Percentiles rank a stretch among this genome's conserved stretches.
These are phyloP conservation scores for Otocyon megalotis DNA, from an alignment of 2,113 vertebrate species.

Conservation along the genomic window DNA sequence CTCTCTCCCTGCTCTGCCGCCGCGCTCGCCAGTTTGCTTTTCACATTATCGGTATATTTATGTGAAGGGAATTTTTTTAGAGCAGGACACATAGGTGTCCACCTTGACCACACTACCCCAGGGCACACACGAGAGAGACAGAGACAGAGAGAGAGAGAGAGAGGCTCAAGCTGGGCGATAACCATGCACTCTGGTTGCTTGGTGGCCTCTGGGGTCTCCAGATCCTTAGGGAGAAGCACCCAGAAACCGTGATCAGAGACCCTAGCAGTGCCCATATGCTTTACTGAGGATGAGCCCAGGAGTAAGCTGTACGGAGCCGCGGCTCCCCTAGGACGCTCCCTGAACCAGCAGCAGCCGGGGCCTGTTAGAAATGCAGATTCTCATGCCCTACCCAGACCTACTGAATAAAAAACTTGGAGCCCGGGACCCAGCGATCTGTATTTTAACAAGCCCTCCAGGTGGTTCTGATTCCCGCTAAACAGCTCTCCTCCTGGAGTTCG, in stretches of 20 bases:
- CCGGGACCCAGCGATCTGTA: not conserved
- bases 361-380: not conserved
- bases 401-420: not conserved
- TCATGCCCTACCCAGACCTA: not conserved
- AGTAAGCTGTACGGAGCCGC: not conserved
- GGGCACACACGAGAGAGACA: fast-evolving
- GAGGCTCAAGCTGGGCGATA: fast-evolving
- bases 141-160: not conserved
- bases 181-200: not conserved
- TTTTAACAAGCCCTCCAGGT: not conserved
- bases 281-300: not conserved
- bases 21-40: not conserved
- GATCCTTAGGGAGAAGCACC: not conserved
- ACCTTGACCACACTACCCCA: not conserved
- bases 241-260: not conserved
- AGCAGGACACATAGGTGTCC: not conserved
- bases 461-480: not conserved
- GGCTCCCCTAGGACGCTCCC: not conserved
- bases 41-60: not conserved
- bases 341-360: not conserved
- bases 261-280: not conserved
- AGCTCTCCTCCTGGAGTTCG: not conserved
- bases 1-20: too few relatives aligned
- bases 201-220: not conserved
- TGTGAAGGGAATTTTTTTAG: not conserved